These are phyloP conservation scores for Pitta sordida DNA, from an alignment of 2,113 vertebrate species.

Conservation along the genomic window DNA sequence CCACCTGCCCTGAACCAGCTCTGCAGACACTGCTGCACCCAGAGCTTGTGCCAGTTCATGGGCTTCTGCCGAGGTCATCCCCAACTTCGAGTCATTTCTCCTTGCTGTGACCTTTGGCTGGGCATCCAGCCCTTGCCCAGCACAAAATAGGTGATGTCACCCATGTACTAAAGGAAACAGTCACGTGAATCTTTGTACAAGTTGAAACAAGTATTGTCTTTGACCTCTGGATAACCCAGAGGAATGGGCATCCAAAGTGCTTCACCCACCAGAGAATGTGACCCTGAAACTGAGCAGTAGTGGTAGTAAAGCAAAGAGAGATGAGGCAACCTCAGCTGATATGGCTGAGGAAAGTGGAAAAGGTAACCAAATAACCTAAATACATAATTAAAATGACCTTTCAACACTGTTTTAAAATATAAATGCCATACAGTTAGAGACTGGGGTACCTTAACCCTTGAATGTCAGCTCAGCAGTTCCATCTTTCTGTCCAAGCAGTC, in stretches of 20 bases:
- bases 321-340: neutral
- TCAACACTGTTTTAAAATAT: neutral
- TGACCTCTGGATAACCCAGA: neutral
- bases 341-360: neutral
- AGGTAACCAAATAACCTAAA: neutral
- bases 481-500: neutral
- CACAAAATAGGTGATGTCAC: accelerated
- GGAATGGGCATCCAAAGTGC: neutral
- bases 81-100: neutral
- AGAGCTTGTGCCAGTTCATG: accelerated
- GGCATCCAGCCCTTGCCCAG: no score
- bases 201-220: neutral
- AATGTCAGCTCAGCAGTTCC: neutral
- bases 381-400: neutral
- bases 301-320: neutral
- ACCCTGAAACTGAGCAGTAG: neutral
- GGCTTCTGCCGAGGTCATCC: neutral
- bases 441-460: neutral
- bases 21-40: accelerated
- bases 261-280: neutral
- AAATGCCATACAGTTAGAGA: neutral
- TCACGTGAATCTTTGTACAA: neutral
- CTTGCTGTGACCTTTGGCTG: no score
- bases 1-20: neutral
- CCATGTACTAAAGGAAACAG: neutral